Evolutionary conservation across 2,113 vertebrate species (phyloP).

Genomic region (Dicrurus megarhynchus): DNA sequence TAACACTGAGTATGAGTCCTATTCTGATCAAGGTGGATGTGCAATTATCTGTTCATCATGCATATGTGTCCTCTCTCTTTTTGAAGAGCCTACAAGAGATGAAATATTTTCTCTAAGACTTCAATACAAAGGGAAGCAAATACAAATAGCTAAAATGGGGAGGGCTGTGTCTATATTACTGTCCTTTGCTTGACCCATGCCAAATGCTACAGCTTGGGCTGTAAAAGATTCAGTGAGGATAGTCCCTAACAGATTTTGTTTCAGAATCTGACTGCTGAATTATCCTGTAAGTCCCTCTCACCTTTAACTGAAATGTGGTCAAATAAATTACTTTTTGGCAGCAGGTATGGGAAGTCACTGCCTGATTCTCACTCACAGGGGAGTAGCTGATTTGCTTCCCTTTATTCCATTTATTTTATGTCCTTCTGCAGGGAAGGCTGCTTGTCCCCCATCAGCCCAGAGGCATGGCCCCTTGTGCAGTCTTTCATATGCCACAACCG

Average conservation of each 20-base stretch:
- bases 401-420: neutral
- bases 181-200: neutral
- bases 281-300: neutral
- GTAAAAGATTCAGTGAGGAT: neutral
- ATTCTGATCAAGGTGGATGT: neutral
- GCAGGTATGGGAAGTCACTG: neutral
- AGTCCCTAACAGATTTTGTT: neutral
- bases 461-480: conserved; percentile 86
- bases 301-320: neutral
- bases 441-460: conserved; percentile 81
- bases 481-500: conserved; percentile 81
- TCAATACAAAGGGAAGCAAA: neutral
- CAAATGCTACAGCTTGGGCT: neutral
- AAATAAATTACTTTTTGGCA: neutral
- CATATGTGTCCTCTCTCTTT: neutral
- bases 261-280: neutral
- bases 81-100: neutral
- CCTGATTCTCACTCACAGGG: neutral
- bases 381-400: neutral
- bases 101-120: neutral
- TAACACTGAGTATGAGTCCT: neutral
- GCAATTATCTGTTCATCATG: neutral
- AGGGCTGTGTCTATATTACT: neutral
- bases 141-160: neutral
- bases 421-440: conserved; percentile 79